These are phyloP conservation scores for Mesodorylaimus sp. DNA, from an alignment of 2,888 invertebrate genomes.

Conservation along the genomic window DNA sequence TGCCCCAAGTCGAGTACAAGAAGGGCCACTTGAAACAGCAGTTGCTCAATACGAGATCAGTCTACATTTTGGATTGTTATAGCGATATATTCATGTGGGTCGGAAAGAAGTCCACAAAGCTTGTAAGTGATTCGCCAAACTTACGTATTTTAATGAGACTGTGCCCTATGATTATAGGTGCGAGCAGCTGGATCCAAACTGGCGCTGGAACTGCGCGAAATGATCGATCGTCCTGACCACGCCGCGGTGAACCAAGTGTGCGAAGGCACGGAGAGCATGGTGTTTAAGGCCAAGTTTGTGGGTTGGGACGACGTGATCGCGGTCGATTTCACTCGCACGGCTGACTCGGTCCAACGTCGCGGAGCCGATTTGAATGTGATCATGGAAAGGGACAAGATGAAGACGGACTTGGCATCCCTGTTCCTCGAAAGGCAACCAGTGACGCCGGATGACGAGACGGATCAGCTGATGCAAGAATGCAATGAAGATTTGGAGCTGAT, in stretches of 20 bases:
- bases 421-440: conserved; percentile 48
- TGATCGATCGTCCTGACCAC: conserved; percentile 65
- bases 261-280: conserved; percentile 54
- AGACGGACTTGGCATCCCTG: conserved; percentile 75
- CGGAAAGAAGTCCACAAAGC: conserved; percentile 84
- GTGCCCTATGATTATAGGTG: neutral
- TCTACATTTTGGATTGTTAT: conserved; percentile 85
- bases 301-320: conserved; percentile 99
- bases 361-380: conserved; percentile 67
- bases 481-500: conserved; percentile 93
- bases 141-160: neutral
- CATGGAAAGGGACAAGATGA: conserved; percentile 41
- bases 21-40: conserved; percentile 50
- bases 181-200: conserved; percentile 66
- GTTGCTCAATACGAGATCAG: conserved; percentile 67
- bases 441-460: conserved; percentile 6
- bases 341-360: conserved; percentile 82
- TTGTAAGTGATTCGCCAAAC: conserved; percentile 46
- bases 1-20: conserved; percentile 54
- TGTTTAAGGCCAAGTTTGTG: conserved; percentile 86
- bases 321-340: conserved; percentile 93
- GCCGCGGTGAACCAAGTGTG: conserved; percentile 71
- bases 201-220: conserved; percentile 83
- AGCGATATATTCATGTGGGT: conserved; percentile 46
- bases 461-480: conserved; percentile 54